phyloP scores from a whole-genome alignment of 2,113 vertebrate species.

The Chaenocephalus aceratus region DNA sequence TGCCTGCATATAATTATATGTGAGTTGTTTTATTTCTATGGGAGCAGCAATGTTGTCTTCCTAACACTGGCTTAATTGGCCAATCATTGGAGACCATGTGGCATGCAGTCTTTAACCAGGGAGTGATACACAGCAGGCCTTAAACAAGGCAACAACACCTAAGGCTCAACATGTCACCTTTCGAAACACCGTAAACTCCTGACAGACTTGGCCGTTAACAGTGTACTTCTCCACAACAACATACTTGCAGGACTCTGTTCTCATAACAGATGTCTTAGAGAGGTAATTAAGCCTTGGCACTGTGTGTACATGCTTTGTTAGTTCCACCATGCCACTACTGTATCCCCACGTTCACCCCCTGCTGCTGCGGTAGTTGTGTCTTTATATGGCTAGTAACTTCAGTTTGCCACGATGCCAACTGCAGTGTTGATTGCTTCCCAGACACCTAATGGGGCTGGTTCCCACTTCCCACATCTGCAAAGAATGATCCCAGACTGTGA shows the following conservation, averaged over 20 bases:
- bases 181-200: slow-evolving; percentile 41
- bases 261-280: slow-evolving; percentile 59
- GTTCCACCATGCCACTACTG: slow-evolving; percentile 44
- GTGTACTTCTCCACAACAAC: slow-evolving; percentile 49
- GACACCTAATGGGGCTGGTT: slow-evolving; percentile 65
- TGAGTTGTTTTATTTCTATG: slow-evolving; percentile 37
- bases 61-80: slow-evolving; percentile 57
- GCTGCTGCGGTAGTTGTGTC: slow-evolving; percentile 52
- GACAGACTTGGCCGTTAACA: slow-evolving; percentile 41
- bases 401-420: slow-evolving; percentile 53
- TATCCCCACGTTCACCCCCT: slow-evolving; percentile 33
- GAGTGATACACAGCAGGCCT: slow-evolving; percentile 62
- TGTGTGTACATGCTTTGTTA: slow-evolving; percentile 46
- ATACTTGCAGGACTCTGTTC: slow-evolving; percentile 46
- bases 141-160: slow-evolving; percentile 54
- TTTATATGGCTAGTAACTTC: slow-evolving; percentile 61
- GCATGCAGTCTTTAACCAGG: slow-evolving; percentile 45
- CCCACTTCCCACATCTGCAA: slow-evolving; percentile 76
- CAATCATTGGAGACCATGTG: slow-evolving; percentile 64
- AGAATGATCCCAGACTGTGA: slow-evolving; percentile 73
- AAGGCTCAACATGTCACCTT: slow-evolving; percentile 62
- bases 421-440: slow-evolving; percentile 74
- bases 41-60: slow-evolving; percentile 36
- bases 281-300: slow-evolving; percentile 51
- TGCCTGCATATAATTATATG: slow-evolving; percentile 6